Evolutionary conservation across 2,888 invertebrate genomes (phyloP), one percentile per base, ranked within the genome.

Genomic region (Seira ritae): DNA sequence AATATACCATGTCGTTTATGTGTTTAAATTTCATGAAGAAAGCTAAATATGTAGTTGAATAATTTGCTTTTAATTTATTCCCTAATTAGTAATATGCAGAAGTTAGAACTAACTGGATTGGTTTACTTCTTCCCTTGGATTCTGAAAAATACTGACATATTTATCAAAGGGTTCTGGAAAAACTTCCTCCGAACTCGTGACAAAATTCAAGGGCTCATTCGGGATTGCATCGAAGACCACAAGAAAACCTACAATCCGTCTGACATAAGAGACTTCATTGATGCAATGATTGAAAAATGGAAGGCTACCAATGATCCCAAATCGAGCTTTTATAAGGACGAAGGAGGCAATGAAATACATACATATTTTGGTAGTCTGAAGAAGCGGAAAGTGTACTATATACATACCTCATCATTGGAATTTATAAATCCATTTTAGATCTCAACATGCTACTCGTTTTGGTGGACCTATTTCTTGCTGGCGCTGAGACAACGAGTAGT

Each of bases 101-200:
- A 85, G 65, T 65, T 84, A n/a, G 86, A 88, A 24, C 68, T 86
- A 2, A 85, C 86, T 1, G 88, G 88, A n/a, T 69, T 87, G 0
- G 79, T 84, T 0, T 87, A 88, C 80, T 89, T 87, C 74, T 89
- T 87, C 66, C 86, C 89, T 3, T 86, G 88, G 87, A 76, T 85
- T 17, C 50, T 87, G 15, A 86, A 83, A 66, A 86, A 87, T 66
- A 83, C 86, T 8, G 86, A 87, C 71, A 70, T 87, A 6, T 80
- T 89, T 0, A 76, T 87, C 4, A 88, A 87, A 83, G 89, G 88
- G 6, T 87, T 89, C 50, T 89, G 89, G 89, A 19, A 86, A 67
- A 86, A 76, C 24, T 88, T 87, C 50, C 24, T 88, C 8, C 46
- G 65, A 73, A 85, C 86, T 12, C 37, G 89, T 20, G 85, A 87